phyloP scores from a whole-genome alignment of 2,113 vertebrate genomes.

The Plectropomus leopardus region DNA sequence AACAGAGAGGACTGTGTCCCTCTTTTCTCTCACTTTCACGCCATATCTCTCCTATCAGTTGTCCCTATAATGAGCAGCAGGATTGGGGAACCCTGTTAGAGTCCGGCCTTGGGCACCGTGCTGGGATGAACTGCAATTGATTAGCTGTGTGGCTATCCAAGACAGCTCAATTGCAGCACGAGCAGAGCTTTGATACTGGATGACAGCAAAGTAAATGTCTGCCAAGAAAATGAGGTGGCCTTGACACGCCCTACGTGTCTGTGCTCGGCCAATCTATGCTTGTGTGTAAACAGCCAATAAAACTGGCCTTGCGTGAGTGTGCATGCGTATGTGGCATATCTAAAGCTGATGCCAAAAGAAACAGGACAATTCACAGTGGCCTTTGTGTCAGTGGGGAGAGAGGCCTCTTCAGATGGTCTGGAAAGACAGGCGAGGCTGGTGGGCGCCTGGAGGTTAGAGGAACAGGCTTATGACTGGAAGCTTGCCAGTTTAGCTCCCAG shows the following conservation, averaged over 20 bases:
- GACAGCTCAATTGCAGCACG: constrained; percentile 37
- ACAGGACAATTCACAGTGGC: constrained; percentile 14
- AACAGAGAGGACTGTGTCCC: constrained; percentile 31
- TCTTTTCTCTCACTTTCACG: constrained; percentile 12
- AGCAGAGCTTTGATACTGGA: constrained; percentile 34
- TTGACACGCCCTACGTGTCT: constrained; percentile 24
- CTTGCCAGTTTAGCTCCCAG: constrained; percentile 5
- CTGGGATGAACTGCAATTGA: constrained; percentile 51
- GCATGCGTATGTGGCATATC: not conserved
- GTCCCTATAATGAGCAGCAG: constrained; percentile 56
- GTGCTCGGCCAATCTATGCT: constrained; percentile 48
- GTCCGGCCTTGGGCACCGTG: constrained; percentile 15
- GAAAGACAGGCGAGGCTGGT: not conserved
- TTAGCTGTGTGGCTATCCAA: constrained; percentile 41
- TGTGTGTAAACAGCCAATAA: constrained; percentile 49
- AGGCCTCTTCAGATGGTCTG: constrained; percentile 7
- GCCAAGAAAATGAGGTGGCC: constrained; percentile 59
- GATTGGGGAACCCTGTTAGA: constrained; percentile 21
- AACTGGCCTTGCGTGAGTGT: not conserved
- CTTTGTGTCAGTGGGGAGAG: constrained; percentile 5
- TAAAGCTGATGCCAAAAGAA: constrained; percentile 26
- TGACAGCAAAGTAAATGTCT: constrained; percentile 61
- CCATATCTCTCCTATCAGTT: constrained; percentile 45
- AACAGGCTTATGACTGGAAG: constrained; percentile 10
- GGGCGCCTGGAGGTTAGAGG: not conserved